These are phyloP conservation scores for Malurus leucopterus DNA, from an alignment of 2,797 vertebrate species.

Conservation along the genomic window DNA sequence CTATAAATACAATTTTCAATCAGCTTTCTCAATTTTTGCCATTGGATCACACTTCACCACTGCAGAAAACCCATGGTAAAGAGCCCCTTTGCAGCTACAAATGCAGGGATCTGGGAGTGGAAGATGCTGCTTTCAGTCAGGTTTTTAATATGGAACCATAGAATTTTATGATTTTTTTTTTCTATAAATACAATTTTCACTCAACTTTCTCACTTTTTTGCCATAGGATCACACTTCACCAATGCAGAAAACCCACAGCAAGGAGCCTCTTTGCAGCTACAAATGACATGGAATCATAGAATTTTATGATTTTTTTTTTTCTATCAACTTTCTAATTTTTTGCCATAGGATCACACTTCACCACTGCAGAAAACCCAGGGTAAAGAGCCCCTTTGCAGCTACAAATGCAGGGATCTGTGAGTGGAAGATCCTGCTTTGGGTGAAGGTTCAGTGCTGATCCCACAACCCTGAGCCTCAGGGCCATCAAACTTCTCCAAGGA, in stretches of 20 bases:
- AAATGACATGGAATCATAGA: not conserved
- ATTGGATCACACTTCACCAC: too few relatives aligned
- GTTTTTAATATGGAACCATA: too few relatives aligned
- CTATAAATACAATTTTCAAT: too few relatives aligned
- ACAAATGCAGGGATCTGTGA: not conserved
- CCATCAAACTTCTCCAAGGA: not conserved
- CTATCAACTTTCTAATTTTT: rapidly evolving
- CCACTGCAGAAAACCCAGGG: not conserved
- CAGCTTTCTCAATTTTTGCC: too few relatives aligned
- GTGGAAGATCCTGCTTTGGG: not conserved
- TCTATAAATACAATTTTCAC: too few relatives aligned
- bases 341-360: not conserved
- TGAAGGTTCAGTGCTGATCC: not conserved
- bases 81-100: too few relatives aligned
- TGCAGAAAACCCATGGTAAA: too few relatives aligned
- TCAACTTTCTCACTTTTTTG: not conserved
- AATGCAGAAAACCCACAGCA: not conserved
- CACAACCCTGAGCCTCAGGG: not conserved
- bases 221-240: rapidly evolving
- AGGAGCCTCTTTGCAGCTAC: rapidly evolving
- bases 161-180: too few relatives aligned
- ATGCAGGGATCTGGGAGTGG: too few relatives aligned
- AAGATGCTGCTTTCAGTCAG: too few relatives aligned
- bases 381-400: not conserved
- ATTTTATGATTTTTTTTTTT: not conserved